phyloP scores from a whole-genome alignment of 2,113 vertebrate genomes.

The Pluvianellus socialis region DNA sequence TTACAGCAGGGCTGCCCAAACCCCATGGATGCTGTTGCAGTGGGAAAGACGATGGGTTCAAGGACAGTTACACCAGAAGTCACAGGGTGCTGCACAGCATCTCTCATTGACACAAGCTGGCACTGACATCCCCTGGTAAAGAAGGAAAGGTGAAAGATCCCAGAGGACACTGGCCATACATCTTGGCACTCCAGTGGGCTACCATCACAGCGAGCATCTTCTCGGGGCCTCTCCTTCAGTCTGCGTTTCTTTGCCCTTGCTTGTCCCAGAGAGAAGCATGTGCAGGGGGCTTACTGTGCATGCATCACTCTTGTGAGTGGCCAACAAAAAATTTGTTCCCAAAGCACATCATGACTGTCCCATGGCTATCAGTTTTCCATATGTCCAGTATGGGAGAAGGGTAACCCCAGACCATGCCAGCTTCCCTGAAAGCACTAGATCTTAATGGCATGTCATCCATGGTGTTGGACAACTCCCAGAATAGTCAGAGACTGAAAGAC shows the following conservation, averaged over 20 bases:
- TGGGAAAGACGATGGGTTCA: background rate
- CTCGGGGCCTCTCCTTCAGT: background rate
- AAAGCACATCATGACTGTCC: background rate
- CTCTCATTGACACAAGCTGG: background rate
- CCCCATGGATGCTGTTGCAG: background rate
- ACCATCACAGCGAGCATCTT: rapidly evolving
- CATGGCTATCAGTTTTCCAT: background rate
- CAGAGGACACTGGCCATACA: background rate
- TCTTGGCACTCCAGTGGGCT: background rate
- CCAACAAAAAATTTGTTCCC: background rate
- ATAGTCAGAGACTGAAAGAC: background rate
- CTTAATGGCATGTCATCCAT: background rate
- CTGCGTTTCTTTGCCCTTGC: background rate
- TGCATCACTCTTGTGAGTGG: background rate
- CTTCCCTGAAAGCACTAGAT: background rate
- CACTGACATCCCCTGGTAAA: background rate
- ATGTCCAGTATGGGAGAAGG: background rate
- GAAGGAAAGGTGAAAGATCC: background rate
- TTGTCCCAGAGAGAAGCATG: rapidly evolving
- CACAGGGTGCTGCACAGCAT: background rate
- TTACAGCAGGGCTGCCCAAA: background rate
- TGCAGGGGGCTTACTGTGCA: background rate
- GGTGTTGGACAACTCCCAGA: background rate
- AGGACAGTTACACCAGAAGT: background rate
- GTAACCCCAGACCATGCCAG: background rate